These are phyloP conservation scores for Melieria picta DNA, from an alignment of 2,888 invertebrate species.

Conservation along the genomic window DNA sequence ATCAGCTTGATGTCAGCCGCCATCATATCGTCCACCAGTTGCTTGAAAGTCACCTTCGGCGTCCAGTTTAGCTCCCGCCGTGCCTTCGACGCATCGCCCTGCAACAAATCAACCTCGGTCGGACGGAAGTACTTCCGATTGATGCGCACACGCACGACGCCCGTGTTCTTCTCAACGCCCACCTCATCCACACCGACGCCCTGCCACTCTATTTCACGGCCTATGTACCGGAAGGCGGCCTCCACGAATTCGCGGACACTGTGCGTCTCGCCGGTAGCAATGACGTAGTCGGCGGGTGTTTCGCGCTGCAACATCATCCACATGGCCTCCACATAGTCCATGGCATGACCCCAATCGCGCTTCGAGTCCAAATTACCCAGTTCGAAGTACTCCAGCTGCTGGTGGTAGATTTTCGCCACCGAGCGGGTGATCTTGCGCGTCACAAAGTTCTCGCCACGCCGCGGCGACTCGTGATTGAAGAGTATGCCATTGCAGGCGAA, in stretches of 20 bases:
- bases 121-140: slow-evolving; percentile 97
- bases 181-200: slow-evolving; percentile 86
- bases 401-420: slow-evolving; percentile 94
- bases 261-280: slow-evolving; percentile 94
- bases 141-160: slow-evolving; percentile 82
- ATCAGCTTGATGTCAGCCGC: slow-evolving; percentile 89
- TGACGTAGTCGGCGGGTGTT: slow-evolving; percentile 93
- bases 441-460: slow-evolving; percentile 97
- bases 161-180: slow-evolving; percentile 75
- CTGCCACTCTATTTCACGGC: slow-evolving; percentile 85
- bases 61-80: slow-evolving; percentile 86
- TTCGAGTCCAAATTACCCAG: slow-evolving; percentile 95
- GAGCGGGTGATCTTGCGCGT: slow-evolving; percentile 97
- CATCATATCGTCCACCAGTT: slow-evolving; percentile 95
- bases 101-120: slow-evolving; percentile 93
- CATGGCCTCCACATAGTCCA: slow-evolving; percentile 99
- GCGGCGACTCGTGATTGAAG: slow-evolving; percentile 96
- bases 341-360: slow-evolving; percentile 98
- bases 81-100: slow-evolving; percentile 96
- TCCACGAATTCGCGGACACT: slow-evolving; percentile 98
- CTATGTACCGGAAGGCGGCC: slow-evolving; percentile 85
- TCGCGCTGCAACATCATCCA: slow-evolving; percentile 98
- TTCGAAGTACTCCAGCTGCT: slow-evolving; percentile 85
- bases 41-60: slow-evolving; percentile 82
- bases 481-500: slow-evolving; percentile 96